Evolutionary conservation across 2,797 vertebrate genomes (phyloP), one percentile per base, ranked within the genome.

Genomic region (Menidia menidia): DNA sequence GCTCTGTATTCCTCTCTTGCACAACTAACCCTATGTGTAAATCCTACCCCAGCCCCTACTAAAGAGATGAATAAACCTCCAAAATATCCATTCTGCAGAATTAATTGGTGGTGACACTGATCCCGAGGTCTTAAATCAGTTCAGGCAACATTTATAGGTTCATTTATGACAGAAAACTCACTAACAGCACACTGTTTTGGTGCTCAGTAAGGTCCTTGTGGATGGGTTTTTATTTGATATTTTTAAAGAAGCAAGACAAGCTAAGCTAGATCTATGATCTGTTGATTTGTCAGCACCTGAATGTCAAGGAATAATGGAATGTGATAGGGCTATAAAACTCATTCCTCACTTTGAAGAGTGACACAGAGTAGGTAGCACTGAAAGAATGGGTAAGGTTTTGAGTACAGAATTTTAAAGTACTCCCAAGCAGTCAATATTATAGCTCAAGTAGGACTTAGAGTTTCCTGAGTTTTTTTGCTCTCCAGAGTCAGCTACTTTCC

Each of bases 1-100:
- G 53, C 85, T 92, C 87, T 84, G 88, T 92, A 91, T 92, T 91
- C 91, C 84, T 50, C 73, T 75, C 82, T 75, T 65, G 85, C 82
- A 79, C 77, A 25, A 54, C 58, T 55, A 60, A 54, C 73, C 71
- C 73, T 43, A 4, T 10, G 64, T 57, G n/a, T 52, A 75, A 80
- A 80, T 80, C 78, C 83, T 41, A 25, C 25, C 54, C 53, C 54
- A 61, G 42, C 47, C 55, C 44, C 31, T 5, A 16, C 62, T 2
- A 69, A 76, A 69, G 58, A 78, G 43, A 68, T 56, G 68, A 80
- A 60, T 68, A 81, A 87, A 80, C 72, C 80, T 58, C 70, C 73
- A 57, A 14, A 44, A 75, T 35, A 68, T 51, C 42, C 63, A 30
- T 53, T 45, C 45, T 64, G 19, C 5, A 45, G 32, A 53, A 60